Evolutionary conservation across 2,888 invertebrate species (phyloP), one percentile per base, ranked within the genome.

Genomic region (Luperina testacea): DNA sequence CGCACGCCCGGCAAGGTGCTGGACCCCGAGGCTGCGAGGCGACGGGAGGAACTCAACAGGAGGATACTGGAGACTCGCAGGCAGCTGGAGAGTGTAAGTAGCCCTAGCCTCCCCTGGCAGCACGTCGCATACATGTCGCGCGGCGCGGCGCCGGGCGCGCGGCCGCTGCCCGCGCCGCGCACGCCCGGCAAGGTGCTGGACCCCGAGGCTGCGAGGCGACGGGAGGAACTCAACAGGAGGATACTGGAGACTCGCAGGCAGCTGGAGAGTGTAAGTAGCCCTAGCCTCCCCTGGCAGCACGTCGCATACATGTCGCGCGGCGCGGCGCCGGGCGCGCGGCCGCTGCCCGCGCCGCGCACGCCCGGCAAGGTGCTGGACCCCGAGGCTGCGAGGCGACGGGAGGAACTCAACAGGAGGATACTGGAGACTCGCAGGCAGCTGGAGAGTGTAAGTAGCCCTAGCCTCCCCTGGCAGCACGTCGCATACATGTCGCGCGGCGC

Each of bases 341-440:
- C 93, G 95, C 95, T 84, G 88, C 95, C 97, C 7, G 95, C 97
- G 1, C 97, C 97, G 81, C 97, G 97, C 90, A 73, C 95, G 94
- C 89, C 97, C 97, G 0, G 96, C 95, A 90, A 96, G 53, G 96
- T 97, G 72, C 48, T 98, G 38, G 98, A 98, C 92, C 96, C 97
- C 0, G 98, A 98, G 81, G 97, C 98, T 0, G 96, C 97, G 0
- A 96, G 97, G 74, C 97, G 98, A 77, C 94, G 98, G 8, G 98
- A 99, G 93, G 99, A 99, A 92, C 96, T 99, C 84, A 97, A 98
- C 90, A 97, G 98, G 92, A 97, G 98, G 85, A 96, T 96, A 80
- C 98, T 98, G 91, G 99, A 99, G 95, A 99, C 99, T 0, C 97
- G 98, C 92, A 97, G 98, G 87, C 98, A 99, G 94, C 95, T 99